These are phyloP conservation scores for Lates japonicus DNA, from an alignment of 2,797 vertebrate species.

Conservation along the genomic window DNA sequence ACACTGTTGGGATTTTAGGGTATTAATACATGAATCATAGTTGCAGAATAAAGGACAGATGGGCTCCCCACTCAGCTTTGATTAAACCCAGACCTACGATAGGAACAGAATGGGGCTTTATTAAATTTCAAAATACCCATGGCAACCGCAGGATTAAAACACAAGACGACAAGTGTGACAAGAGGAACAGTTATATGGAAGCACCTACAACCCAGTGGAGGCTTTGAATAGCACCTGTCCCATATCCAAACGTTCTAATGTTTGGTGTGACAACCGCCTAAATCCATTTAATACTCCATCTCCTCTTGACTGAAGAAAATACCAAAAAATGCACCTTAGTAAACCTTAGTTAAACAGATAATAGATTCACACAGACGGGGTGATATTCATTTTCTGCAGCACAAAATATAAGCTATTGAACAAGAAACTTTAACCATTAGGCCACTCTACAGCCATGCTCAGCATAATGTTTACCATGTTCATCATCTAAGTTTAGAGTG, in stretches of 20 bases:
- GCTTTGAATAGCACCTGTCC: not conserved
- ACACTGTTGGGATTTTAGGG: constrained; percentile 38
- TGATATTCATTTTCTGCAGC: too few species aligned
- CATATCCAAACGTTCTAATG: too few species aligned
- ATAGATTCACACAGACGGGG: not conserved
- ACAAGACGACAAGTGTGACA: constrained; percentile 13
- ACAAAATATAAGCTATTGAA: not conserved
- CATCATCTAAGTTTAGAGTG: not conserved
- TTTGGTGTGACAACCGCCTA: constrained; percentile 4
- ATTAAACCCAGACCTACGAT: constrained; percentile 46
- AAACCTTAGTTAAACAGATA: not conserved
- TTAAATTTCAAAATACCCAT: constrained; percentile 42
- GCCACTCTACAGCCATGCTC: not conserved
- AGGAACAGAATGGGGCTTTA: constrained; percentile 33
- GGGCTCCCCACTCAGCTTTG: constrained; percentile 36
- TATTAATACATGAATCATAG: constrained; percentile 32
- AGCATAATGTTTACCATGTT: not conserved
- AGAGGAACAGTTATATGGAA: constrained; percentile 8
- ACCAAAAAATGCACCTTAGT: not conserved
- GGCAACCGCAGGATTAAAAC: constrained; percentile 36
- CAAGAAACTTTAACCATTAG: not conserved
- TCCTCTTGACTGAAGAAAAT: not conserved
- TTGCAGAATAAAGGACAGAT: constrained; percentile 42
- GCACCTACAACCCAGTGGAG: constrained; percentile 4
- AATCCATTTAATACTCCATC: not conserved